A percentile compares a stretch with the other conserved stretches of the same genome.
Conservation (phyloP, 2,113 vertebrate genomes). For the Anolis sagrei region DNA sequence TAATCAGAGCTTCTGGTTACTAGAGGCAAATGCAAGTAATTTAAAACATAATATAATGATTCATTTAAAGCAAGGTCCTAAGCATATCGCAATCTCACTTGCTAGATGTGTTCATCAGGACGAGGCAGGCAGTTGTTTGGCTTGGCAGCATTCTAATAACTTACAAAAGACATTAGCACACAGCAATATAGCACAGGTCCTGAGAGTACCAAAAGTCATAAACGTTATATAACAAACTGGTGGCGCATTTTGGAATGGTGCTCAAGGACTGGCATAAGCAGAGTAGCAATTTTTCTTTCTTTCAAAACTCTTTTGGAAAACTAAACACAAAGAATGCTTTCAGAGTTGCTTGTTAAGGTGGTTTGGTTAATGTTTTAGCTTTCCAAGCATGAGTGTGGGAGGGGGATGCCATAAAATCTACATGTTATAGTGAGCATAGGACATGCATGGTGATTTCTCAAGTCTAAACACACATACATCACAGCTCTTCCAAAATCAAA, state of each 20-base stretch:
- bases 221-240: not conserved
- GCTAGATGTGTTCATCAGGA: not conserved
- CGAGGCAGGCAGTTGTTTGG: not conserved
- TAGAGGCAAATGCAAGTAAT: not conserved
- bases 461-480: not conserved
- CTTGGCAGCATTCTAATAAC: not conserved
- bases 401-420: not conserved
- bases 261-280: not conserved
- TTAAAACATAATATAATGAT: slow-evolving; percentile 22
- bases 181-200: not conserved
- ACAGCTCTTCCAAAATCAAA: not conserved
- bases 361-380: not conserved
- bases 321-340: slow-evolving; percentile 3
- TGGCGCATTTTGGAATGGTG: accelerated
- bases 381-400: accelerated
- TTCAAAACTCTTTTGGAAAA: not conserved
- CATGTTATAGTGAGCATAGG: not conserved
- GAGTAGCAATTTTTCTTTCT: not conserved
- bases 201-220: not conserved
- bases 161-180: not conserved
- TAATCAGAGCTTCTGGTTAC: not conserved
- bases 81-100: not conserved
- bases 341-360: slow-evolving; percentile 13
- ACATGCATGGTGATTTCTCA: not conserved
- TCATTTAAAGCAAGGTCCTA: not conserved